phyloP scores from a whole-genome alignment of 2,113 vertebrate species.

The Amphilophus citrinellus region DNA sequence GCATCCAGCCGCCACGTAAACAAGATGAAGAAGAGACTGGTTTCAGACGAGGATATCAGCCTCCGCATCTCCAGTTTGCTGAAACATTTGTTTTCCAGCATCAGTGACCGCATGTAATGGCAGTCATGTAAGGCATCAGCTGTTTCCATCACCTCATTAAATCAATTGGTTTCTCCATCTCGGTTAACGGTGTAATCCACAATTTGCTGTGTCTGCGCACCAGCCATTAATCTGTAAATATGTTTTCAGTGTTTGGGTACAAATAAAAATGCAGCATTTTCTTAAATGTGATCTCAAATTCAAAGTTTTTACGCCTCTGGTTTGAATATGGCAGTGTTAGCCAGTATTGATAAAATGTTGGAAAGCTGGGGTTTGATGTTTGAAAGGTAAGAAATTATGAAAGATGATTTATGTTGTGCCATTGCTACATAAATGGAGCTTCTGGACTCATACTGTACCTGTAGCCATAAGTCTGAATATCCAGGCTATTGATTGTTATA shows the following conservation, averaged over 20 bases:
- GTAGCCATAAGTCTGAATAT: background rate
- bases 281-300: background rate
- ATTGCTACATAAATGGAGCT: background rate
- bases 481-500: background rate
- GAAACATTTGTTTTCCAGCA: background rate
- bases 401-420: background rate
- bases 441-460: background rate
- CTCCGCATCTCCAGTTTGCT: background rate
- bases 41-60: constrained; percentile 9
- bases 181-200: background rate
- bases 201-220: background rate
- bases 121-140: background rate
- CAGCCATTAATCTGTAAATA: background rate
- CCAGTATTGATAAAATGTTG: background rate
- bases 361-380: background rate
- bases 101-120: background rate
- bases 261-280: background rate
- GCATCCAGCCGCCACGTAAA: constrained; percentile 37
- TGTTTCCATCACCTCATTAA: constrained; percentile 7
- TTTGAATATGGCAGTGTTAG: background rate
- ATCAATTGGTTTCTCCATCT: background rate
- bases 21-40: constrained; percentile 14
- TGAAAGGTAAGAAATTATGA: background rate
- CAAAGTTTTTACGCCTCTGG: background rate
- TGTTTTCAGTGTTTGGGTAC: background rate